Conservation (phyloP, 1,140 invertebrate genomes). For the Hypsibius dujardini region DNA sequence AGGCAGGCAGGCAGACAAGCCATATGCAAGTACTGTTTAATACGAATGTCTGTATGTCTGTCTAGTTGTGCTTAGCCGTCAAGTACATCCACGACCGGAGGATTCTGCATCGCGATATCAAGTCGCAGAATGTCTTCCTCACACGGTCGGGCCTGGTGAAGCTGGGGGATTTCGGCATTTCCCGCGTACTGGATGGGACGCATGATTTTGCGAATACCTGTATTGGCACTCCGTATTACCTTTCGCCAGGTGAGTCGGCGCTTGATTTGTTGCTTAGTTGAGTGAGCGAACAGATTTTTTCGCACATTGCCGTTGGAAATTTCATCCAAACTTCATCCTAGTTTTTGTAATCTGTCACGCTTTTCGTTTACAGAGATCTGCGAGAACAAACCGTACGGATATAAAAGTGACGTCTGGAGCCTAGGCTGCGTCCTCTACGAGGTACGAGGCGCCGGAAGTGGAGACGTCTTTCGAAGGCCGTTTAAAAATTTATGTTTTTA, state of each 20-base stretch:
- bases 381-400: slow-evolving; percentile 40
- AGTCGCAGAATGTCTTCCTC: slow-evolving; percentile 42
- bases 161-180: slow-evolving; percentile 43
- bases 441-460: too few species aligned
- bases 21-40: too few species aligned
- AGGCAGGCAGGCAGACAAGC: too few species aligned
- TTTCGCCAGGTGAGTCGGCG: slow-evolving; percentile 32
- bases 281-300: too few species aligned
- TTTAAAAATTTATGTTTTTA: too few species aligned
- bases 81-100: slow-evolving; percentile 40
- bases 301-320: too few species aligned
- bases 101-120: slow-evolving; percentile 41
- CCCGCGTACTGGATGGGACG: slow-evolving; percentile 37
- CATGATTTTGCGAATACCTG: slow-evolving; percentile 36
- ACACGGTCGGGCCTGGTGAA: slow-evolving; percentile 38
- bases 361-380: slow-evolving; percentile 32
- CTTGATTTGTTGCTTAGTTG: slow-evolving; percentile 23
- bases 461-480: too few species aligned
- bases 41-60: too few species aligned
- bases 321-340: too few species aligned
- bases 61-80: slow-evolving; percentile 36
- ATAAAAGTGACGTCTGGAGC: slow-evolving; percentile 43
- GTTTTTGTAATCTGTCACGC: neutral
- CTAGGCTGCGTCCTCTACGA: slow-evolving; percentile 42
- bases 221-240: slow-evolving; percentile 42